Conservation (phyloP, 2,113 vertebrate genomes). For the Condylura cristata region DNA sequence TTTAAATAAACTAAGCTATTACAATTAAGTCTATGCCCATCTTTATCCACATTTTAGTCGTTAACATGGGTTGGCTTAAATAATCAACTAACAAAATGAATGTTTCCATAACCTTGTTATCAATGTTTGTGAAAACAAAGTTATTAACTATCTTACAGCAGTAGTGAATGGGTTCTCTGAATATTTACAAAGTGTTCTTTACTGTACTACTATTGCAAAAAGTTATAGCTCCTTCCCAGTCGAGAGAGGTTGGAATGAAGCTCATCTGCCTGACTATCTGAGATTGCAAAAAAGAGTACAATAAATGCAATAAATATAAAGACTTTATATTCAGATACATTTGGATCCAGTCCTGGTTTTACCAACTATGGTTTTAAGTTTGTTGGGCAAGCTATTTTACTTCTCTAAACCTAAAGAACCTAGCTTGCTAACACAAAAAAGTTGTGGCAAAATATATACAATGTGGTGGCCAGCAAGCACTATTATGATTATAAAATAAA, state of each 20-base stretch:
- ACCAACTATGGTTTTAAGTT: background rate
- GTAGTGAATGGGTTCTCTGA: background rate
- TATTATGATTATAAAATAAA: background rate
- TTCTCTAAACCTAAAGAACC: background rate
- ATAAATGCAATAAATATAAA: background rate
- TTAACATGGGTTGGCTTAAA: background rate
- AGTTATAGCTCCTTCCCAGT: background rate
- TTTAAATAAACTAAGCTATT: background rate
- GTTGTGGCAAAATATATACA: background rate
- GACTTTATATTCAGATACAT: background rate
- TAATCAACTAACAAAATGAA: background rate
- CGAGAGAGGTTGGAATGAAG: background rate
- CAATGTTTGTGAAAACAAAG: background rate
- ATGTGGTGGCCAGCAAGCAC: background rate
- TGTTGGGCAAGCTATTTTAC: background rate
- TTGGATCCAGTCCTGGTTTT: background rate
- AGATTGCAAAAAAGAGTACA: background rate
- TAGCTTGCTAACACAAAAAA: background rate
- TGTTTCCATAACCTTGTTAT: background rate
- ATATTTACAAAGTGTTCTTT: background rate
- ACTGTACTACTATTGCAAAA: background rate
- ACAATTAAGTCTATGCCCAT: background rate
- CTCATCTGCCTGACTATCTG: background rate
- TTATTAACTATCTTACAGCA: background rate
- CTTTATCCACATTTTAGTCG: background rate